Base-by-base conservation (phyloP, 2,113 vertebrate species). In the Dermatemys mawii region DNA sequence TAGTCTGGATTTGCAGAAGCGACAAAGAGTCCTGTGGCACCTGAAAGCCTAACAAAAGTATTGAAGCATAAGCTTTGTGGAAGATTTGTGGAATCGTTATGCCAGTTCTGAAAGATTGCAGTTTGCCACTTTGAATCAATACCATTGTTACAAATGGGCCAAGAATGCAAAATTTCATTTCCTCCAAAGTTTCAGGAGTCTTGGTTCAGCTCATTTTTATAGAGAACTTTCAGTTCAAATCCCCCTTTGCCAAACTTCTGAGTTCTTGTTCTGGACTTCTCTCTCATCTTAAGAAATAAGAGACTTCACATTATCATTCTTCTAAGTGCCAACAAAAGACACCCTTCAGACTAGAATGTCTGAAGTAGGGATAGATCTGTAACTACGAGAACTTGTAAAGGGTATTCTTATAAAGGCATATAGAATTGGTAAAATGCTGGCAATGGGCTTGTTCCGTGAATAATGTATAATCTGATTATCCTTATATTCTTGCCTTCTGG, bases 311-410 rank as follows among this genome's bases (percentile, higher is more conserved):
- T 94, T 95, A 95, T 54, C 75, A 93, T 92, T 95, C 14, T 3
- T 92, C 88, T 97, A 91, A 73, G 90, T 91, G 96, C 95, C 96
- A 96, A 92, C 95, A 96, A 96, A 97, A 96, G 95, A 27, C 54
- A 55, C 87, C 94, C 91, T 92, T 96, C 89, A 92, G 93, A 90
- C 79, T 85, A 89, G 95, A 90, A 83, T 90, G 92, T 97, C 93
- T 78, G 91, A 95, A 91, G 94, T 63, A 83, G 89, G 70, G 83
- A 81, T 55, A 93, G 91, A 91, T 97, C 97, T 93, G 84, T 90
- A 92, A 95, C 90, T 94, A 85, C 49, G 91, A 93, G 92, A 94
- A 91, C 82, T 55, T 80, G 84, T 94, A 93, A 96, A 94, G 97
- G 95, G 97, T 96, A 86, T 97, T 96, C 96, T 97, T 96, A 97